phyloP scores from a whole-genome alignment of 2,888 invertebrate species.

The Limnephilus rhombicus region DNA sequence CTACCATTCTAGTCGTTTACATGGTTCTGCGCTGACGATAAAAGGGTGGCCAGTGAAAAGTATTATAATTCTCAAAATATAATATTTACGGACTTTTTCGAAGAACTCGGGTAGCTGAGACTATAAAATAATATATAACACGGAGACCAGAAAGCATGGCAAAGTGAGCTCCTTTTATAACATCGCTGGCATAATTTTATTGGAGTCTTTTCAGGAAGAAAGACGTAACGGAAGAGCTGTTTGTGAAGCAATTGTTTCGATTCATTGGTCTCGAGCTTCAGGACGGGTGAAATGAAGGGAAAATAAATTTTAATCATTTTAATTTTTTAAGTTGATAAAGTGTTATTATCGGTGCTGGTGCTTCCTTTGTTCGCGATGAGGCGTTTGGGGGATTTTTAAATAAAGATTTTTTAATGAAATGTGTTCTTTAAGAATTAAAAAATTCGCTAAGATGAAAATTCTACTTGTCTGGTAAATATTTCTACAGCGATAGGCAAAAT shows the following conservation, averaged over 20 bases:
- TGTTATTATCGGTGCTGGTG: not conserved
- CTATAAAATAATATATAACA: conserved; percentile 33
- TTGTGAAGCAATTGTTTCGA: conserved; percentile 34
- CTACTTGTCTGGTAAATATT: not conserved
- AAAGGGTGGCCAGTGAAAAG: not conserved
- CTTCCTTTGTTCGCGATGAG: not conserved
- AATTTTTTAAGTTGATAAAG: conserved; percentile 16
- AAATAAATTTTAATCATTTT: conserved; percentile 22
- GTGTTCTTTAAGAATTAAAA: not conserved
- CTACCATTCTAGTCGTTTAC: not conserved
- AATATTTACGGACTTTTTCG: conserved; percentile 61
- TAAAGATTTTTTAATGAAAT: not conserved
- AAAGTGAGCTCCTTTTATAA: not conserved
- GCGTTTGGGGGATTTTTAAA: not conserved
- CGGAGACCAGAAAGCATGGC: not conserved
- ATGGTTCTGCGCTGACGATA: not conserved
- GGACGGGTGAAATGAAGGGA: conserved; percentile 6
- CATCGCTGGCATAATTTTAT: not conserved
- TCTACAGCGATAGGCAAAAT: not conserved
- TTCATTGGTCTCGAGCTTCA: conserved; percentile 16
- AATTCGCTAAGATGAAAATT: not conserved
- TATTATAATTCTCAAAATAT: conserved; percentile 61
- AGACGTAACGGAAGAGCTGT: conserved; percentile 8
- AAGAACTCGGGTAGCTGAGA: not conserved
- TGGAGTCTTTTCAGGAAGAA: not conserved